These are phyloP conservation scores for Brachyalestes nurse DNA, from an alignment of 2,797 vertebrate genomes.

Conservation along the genomic window DNA sequence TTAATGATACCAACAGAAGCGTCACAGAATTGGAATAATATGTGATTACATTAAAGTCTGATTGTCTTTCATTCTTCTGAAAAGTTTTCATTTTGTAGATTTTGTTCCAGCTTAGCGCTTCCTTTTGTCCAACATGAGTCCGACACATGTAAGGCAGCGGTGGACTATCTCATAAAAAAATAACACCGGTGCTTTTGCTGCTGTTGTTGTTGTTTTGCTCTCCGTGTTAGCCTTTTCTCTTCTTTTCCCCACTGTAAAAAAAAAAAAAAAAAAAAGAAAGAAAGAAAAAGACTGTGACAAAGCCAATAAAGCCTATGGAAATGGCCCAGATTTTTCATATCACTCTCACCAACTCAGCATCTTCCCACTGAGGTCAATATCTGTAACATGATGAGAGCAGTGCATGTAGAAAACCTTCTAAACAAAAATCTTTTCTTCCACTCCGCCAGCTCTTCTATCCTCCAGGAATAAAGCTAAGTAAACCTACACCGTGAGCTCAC, in stretches of 20 bases:
- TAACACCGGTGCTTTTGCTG: background rate
- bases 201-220: background rate
- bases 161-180: background rate
- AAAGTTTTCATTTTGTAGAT: background rate
- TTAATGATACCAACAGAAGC: background rate
- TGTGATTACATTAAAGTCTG: background rate
- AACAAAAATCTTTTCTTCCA: constrained; percentile 14
- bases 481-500: constrained; percentile 33
- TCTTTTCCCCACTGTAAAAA: constrained; percentile 14
- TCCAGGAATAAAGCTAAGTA: constrained; percentile 5
- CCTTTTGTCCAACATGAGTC: background rate
- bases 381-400: constrained; percentile 32
- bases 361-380: constrained; percentile 38
- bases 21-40: background rate
- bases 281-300: background rate
- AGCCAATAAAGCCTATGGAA: background rate
- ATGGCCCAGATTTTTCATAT: constrained; percentile 31
- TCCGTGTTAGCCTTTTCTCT: background rate
- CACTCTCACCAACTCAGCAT: constrained; percentile 8
- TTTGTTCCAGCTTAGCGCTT: background rate
- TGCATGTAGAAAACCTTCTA: background rate
- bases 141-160: background rate
- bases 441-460: constrained; percentile 24
- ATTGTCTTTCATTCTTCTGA: background rate
- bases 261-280: background rate